Conservation (phyloP, 2,113 vertebrate species). For the Anarhynchus alexandrinus region DNA sequence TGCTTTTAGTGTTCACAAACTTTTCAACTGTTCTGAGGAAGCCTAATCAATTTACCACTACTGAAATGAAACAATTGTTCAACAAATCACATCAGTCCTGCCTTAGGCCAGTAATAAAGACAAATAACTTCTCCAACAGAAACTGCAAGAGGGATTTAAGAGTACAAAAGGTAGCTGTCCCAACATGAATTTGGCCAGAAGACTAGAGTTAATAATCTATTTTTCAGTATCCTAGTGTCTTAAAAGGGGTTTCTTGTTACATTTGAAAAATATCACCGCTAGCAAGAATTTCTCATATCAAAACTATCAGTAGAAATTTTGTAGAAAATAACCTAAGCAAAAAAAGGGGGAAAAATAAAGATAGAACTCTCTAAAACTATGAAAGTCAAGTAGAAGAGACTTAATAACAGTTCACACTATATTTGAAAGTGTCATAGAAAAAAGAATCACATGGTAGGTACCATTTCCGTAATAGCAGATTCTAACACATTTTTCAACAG, state of each 20-base stretch:
- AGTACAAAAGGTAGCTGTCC: background rate
- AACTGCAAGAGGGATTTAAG: background rate
- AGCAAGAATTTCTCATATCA: background rate
- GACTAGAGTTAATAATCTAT: background rate
- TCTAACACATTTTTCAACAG: background rate
- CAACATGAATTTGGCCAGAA: background rate
- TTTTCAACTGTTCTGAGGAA: background rate
- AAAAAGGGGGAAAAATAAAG: background rate
- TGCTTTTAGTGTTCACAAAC: background rate
- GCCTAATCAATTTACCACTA: background rate
- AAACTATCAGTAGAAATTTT: background rate
- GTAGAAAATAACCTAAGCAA: background rate
- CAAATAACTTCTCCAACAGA: background rate
- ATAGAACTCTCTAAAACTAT: background rate
- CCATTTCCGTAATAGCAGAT: background rate
- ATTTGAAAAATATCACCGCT: background rate
- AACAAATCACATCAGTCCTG: background rate
- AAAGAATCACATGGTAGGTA: background rate
- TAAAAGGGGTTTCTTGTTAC: background rate
- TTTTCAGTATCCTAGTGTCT: background rate
- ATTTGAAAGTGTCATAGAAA: background rate
- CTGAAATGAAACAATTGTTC: constrained; percentile 8
- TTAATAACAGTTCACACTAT: background rate
- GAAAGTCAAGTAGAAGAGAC: background rate
- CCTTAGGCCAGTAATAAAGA: constrained; percentile 3